These are phyloP conservation scores for Aporrectodea caliginosa DNA, from an alignment of 1,140 invertebrate genomes.

Conservation along the genomic window DNA sequence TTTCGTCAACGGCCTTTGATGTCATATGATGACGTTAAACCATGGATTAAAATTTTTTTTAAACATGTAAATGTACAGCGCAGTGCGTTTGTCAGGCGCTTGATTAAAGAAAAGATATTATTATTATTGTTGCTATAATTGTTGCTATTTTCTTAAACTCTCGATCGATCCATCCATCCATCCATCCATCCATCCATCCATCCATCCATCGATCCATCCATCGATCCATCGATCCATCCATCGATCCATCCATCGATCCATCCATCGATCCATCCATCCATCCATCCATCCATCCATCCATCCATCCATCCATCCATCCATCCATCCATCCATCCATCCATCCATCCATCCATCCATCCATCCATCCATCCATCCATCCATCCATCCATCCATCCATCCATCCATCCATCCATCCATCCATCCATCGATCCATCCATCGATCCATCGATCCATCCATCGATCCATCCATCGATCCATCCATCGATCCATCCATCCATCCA, in stretches of 20 bases:
- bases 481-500: constrained; percentile 3
- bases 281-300: constrained; percentile 14
- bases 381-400: constrained; percentile 12
- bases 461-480: not conserved
- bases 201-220: no score
- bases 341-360: constrained; percentile 14
- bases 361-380: constrained; percentile 2
- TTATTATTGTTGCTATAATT: no score
- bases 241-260: not conserved
- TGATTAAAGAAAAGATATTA: no score
- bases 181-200: constrained; percentile 12
- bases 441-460: constrained; percentile 14
- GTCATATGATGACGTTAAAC: no score
- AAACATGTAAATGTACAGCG: no score
- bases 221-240: constrained; percentile 5
- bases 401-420: constrained; percentile 11
- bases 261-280: constrained; percentile 7
- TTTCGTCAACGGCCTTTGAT: no score
- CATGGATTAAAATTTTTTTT: no score
- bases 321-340: constrained; percentile 10
- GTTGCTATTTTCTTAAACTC: no score
- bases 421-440: constrained; percentile 10
- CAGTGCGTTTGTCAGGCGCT: no score
- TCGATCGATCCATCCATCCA: constrained; percentile 11
- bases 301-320: constrained; percentile 7